Evolutionary conservation across 2,888 invertebrate species (phyloP).

Genomic region (Clivina fossor): DNA sequence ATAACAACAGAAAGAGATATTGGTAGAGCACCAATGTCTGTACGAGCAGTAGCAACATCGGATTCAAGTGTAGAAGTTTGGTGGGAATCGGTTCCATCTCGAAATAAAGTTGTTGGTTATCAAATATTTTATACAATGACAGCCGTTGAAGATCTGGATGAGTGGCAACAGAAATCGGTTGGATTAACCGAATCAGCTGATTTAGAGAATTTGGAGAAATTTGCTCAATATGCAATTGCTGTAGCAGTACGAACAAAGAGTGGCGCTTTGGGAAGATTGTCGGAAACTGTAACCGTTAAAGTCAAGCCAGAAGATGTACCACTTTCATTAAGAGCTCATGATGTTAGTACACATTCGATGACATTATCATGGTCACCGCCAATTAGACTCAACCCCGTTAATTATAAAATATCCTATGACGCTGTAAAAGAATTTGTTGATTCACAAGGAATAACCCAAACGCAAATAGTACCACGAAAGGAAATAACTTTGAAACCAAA

Average conservation of each 20-base stretch:
- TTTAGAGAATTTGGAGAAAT: constrained; percentile 84
- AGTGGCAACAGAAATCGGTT: constrained; percentile 86
- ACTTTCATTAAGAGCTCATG: constrained; percentile 81
- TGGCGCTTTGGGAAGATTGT: constrained; percentile 81
- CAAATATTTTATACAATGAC: constrained; percentile 92
- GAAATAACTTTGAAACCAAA: constrained; percentile 74
- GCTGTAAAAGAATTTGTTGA: constrained; percentile 93
- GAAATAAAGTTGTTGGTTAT: constrained; percentile 81
- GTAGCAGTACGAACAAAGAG: constrained; percentile 82
- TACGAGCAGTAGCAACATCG: constrained; percentile 92
- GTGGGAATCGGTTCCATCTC: constrained; percentile 89
- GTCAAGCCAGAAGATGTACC: constrained; percentile 94
- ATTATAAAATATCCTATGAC: constrained; percentile 88
- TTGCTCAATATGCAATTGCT: constrained; percentile 87
- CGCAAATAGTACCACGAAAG: constrained; percentile 74
- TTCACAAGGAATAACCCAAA: constrained; percentile 89
- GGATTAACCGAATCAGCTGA: constrained; percentile 88
- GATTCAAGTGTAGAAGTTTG: constrained; percentile 92
- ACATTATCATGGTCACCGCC: constrained; percentile 89
- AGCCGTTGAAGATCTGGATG: constrained; percentile 88
- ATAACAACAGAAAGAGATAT: constrained; percentile 87
- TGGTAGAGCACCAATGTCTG: constrained; percentile 89
- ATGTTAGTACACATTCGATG: constrained; percentile 93
- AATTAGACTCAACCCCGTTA: constrained; percentile 82
- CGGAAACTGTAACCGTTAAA: constrained; percentile 86